Evolutionary conservation across 2,888 invertebrate species (phyloP), one percentile per base, ranked within the genome.

Genomic region (Creontiades dilutus): DNA sequence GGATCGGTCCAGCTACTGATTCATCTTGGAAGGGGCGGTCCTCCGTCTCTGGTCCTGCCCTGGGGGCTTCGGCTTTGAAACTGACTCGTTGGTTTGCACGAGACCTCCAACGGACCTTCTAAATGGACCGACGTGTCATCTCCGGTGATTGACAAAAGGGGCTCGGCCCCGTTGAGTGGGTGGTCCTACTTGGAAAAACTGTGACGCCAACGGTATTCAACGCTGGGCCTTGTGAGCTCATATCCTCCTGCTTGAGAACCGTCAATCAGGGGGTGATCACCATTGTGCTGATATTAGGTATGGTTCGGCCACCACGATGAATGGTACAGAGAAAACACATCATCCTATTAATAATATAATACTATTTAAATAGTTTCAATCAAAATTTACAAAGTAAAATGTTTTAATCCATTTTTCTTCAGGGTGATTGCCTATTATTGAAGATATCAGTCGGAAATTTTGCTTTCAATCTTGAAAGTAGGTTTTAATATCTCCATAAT

Each of bases 141-240:
- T 68, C 68, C 7, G 68, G 68, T 68, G 68, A 68, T 68, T 68
- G 68, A 68, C 68, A 68, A 68, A 68, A 23, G 23, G 68, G 68
- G 68, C 23, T 68, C 68, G 68, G 68, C 23, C 68, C 68, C 19
- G 61, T 61, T 61, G 68, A 68, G 68, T 68, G 68, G 68, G 68
- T 68, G 68, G 68, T 68, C 68, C 68, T 68, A 68, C 68, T 68
- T 68, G 68, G 68, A 68, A 68, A 37, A 68, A 23, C 68, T 19
- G 19, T 61, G 61, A 61, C 61, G 61, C n/a, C 61, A n/a, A 61
- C 23, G 68, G n/a, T 19, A 68, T 68, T 19, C 3, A 19, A 23
- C 11, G 16, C 16, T 16, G 16, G 11, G 52, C 68, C 19, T 11
- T 23, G 68, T 68, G 68, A 68, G 23, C 68, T 68, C 68, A 68